Evolutionary conservation across 2,797 vertebrate species (phyloP), one percentile per base, ranked within the genome.

Genomic region (Oryzias dopingdopingensis): DNA sequence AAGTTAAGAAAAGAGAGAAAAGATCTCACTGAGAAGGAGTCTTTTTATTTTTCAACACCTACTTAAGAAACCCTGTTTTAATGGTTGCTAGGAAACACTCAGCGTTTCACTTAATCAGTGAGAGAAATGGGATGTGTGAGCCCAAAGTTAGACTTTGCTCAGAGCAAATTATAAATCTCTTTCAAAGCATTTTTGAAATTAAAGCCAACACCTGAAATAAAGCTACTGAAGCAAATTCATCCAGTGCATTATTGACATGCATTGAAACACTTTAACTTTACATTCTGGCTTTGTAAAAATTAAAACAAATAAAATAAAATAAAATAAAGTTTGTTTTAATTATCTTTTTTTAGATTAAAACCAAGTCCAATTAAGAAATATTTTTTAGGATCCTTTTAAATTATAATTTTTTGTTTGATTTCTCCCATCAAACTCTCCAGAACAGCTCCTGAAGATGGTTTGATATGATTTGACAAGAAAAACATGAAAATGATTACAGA

Each of bases 71-170:
- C 56, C 76, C 83, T 79, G 81, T 88, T 89, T 90, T 82, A 79
- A 66, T 12, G 59, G 89, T 91, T 88, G 86, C 91, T 81, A 86
- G 76, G 91, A 77, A 90, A 90, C 89, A 74, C 85, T 90, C 72
- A 79, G 71, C 44, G 51, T 61, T 67, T 54, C 43, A 45, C 55
- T 81, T 65, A 70, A 63, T 62, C 66, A 54, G 56, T 61, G 67
- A 68, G 62, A 62, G 62, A 22, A 22, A 74, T 46, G 22, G 59
- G 66, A 83, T 67, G 61, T 58, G 67, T 59, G 69, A 68, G 79
- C 60, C 62, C 49, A 42, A 81, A 75, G 65, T 79, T 62, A 48
- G 65, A 75, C 63, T 66, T 10, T 24, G 52, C 63, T 70, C 49
- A n/a, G 17, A 66, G 64, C 57, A 61, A 77, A 77, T 80, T 75